Conservation (phyloP, 2,113 vertebrate species). For the Cyprinodon brontotheroides region DNA sequence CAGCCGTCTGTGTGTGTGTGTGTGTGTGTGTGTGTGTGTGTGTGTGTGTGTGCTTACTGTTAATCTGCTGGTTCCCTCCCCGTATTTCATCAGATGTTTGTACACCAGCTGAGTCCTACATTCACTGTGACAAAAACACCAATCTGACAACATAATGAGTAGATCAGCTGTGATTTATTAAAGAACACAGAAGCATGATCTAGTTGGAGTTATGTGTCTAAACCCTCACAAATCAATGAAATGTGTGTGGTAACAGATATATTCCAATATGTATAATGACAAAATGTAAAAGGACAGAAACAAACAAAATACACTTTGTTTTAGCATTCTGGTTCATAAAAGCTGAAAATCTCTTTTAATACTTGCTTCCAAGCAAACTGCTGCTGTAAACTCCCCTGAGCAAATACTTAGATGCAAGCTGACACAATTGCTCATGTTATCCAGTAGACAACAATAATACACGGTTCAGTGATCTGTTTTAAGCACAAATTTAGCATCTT, state of each 20-base stretch:
- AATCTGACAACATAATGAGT: slow-evolving; percentile 43
- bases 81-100: slow-evolving; percentile 54
- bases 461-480: slow-evolving; percentile 20
- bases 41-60: slow-evolving; percentile 30
- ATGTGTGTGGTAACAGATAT: neutral
- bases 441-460: slow-evolving; percentile 32
- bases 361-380: slow-evolving; percentile 17
- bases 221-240: neutral
- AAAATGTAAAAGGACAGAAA: neutral
- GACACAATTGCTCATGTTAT: slow-evolving; percentile 19
- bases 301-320: neutral
- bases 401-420: slow-evolving; percentile 15
- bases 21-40: slow-evolving; percentile 23
- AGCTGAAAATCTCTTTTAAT: slow-evolving; percentile 12
- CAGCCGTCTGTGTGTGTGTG: slow-evolving; percentile 22
- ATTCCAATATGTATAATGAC: neutral
- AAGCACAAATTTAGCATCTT: slow-evolving; percentile 30
- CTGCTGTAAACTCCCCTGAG: slow-evolving; percentile 20
- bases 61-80: slow-evolving; percentile 56
- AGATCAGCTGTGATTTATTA: slow-evolving; percentile 29
- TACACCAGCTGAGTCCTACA: slow-evolving; percentile 56
- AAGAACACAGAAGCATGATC: slow-evolving; percentile 19
- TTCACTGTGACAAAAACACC: slow-evolving; percentile 54
- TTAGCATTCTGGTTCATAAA: slow-evolving; percentile 22
- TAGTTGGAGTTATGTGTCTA: slow-evolving; percentile 7